phyloP scores from a whole-genome alignment of 2,888 invertebrate genomes.

The Catonia carolina region DNA sequence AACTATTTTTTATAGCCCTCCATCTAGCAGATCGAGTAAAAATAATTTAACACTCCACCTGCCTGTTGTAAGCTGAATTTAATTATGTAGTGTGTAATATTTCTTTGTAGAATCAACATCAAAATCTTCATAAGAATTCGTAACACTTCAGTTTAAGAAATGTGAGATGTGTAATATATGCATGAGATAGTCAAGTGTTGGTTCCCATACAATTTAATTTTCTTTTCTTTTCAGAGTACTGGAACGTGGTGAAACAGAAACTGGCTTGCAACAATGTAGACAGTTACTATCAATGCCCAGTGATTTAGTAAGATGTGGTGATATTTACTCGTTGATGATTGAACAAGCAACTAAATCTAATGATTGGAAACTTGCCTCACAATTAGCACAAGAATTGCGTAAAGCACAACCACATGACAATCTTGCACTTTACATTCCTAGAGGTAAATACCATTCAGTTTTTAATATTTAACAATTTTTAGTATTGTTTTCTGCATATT shows the following conservation, averaged over 20 bases:
- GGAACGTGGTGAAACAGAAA: constrained; percentile 49
- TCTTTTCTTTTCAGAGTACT: constrained; percentile 52
- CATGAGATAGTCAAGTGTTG: too few species aligned
- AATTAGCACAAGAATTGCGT: constrained; percentile 33
- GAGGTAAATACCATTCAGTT: constrained; percentile 29
- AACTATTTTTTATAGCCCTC: too few species aligned
- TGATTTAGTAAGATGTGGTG: constrained; percentile 48
- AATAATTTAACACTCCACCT: too few species aligned
- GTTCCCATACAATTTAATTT: too few species aligned
- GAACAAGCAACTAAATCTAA: constrained; percentile 42
- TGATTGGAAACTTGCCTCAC: constrained; percentile 34
- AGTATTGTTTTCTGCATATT: background rate
- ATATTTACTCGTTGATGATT: constrained; percentile 52
- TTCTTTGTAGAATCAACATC: too few species aligned
- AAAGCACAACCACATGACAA: constrained; percentile 33
- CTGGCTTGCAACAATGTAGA: constrained; percentile 52
- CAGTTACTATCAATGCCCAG: constrained; percentile 47
- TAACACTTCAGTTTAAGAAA: too few species aligned
- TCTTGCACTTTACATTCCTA: constrained; percentile 35
- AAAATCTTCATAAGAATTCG: too few species aligned
- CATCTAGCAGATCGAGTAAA: too few species aligned
- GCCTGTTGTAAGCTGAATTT: too few species aligned
- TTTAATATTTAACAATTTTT: background rate
- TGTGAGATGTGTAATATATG: too few species aligned
- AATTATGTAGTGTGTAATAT: too few species aligned